These are phyloP conservation scores for Proisotoma minuta DNA, from an alignment of 2,888 invertebrate species.

Conservation along the genomic window DNA sequence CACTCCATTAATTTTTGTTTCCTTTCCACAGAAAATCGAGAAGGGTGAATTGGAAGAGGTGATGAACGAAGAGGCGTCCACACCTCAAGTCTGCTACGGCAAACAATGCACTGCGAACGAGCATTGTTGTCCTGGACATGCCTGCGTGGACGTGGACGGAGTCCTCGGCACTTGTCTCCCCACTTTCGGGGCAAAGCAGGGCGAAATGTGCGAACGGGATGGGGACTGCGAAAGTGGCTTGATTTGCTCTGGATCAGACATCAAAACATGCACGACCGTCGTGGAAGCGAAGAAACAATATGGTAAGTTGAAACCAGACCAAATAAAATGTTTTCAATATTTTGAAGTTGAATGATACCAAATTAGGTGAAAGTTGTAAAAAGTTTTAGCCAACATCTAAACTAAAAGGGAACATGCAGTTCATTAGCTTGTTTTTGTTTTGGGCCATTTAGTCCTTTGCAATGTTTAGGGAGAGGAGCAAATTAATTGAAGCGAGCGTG, in stretches of 20 bases:
- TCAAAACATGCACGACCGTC: constrained; percentile 73
- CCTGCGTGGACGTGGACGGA: constrained; percentile 66
- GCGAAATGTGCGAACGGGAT: constrained; percentile 75
- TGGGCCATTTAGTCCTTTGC: too few species aligned
- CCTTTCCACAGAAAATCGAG: constrained; percentile 44
- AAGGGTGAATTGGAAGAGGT: constrained; percentile 49
- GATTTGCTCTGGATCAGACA: constrained; percentile 65
- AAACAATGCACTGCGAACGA: constrained; percentile 70
- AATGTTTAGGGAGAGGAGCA: too few species aligned
- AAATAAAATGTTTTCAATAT: too few species aligned
- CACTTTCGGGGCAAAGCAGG: constrained; percentile 69
- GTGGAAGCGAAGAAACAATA: constrained; percentile 73
- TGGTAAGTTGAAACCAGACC: constrained; percentile 55
- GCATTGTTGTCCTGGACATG: constrained; percentile 75
- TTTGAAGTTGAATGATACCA: too few species aligned
- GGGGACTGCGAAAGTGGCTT: constrained; percentile 80
- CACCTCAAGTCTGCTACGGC: constrained; percentile 67
- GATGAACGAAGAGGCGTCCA: constrained; percentile 53
- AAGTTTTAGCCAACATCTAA: too few species aligned
- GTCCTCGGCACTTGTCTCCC: constrained; percentile 64
- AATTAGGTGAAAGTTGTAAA: too few species aligned
- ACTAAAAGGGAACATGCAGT: too few species aligned
- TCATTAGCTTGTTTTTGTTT: too few species aligned
- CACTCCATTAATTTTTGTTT: constrained; percentile 13
- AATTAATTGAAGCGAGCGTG: too few species aligned